phyloP scores from a whole-genome alignment of 2,888 invertebrate species.

The Drosophila paracracens region DNA sequence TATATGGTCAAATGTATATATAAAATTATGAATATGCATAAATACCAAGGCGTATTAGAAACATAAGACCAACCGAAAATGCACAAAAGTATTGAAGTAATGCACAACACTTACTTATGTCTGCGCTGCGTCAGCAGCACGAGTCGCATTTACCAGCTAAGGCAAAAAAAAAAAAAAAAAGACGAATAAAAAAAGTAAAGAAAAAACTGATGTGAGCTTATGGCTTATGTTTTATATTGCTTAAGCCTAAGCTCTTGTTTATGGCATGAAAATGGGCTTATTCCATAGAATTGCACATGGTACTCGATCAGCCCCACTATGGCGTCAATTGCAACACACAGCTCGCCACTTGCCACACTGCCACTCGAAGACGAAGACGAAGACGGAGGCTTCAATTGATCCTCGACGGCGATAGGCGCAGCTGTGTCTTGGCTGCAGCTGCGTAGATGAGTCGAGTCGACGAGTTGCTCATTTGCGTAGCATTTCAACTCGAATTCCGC shows the following conservation, averaged over 20 bases:
- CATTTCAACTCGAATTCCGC: slow-evolving; percentile 24
- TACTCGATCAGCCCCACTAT: slow-evolving; percentile 42
- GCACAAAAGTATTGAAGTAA: slow-evolving; percentile 44
- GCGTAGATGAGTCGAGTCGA: slow-evolving; percentile 29
- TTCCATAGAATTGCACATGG: slow-evolving; percentile 59
- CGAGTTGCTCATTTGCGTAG: slow-evolving; percentile 40
- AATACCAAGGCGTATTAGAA: slow-evolving; percentile 59
- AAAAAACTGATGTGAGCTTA: slow-evolving; percentile 44
- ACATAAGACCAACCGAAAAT: slow-evolving; percentile 41
- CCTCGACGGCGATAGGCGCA: slow-evolving; percentile 58
- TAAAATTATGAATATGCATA: slow-evolving; percentile 45
- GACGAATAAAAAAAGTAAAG: not conserved
- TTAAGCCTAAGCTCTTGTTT: slow-evolving; percentile 64
- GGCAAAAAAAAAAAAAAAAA: not conserved
- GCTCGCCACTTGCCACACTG: slow-evolving; percentile 31
- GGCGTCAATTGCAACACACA: slow-evolving; percentile 53
- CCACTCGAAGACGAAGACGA: slow-evolving; percentile 22
- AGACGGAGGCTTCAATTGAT: slow-evolving; percentile 56
- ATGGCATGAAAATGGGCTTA: slow-evolving; percentile 56
- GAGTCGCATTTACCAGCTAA: slow-evolving; percentile 21
- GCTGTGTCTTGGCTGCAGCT: slow-evolving; percentile 57
- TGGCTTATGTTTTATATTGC: slow-evolving; percentile 37
- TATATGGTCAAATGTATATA: slow-evolving; percentile 22
- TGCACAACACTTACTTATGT: slow-evolving; percentile 26
- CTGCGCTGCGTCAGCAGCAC: slow-evolving; percentile 63